Evolutionary conservation across 1,140 invertebrate species (phyloP), one percentile per base, ranked within the genome.

Genomic region (Pteromalus puparum): DNA sequence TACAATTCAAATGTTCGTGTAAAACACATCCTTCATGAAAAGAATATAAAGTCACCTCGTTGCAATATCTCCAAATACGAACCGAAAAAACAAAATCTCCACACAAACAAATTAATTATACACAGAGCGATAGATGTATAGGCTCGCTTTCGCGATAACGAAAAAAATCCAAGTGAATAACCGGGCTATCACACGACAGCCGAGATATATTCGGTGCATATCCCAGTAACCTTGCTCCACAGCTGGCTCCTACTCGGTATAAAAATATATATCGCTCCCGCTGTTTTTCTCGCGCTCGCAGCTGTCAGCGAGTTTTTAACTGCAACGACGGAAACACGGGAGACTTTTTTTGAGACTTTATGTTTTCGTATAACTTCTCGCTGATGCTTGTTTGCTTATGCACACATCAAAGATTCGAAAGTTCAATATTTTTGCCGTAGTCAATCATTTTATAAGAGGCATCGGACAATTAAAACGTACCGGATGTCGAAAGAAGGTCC

Each of bases 171-270:
- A 79, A 83, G 15, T 28, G 65, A 76, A 79, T 85, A 83, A 86
- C 79, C 81, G 67, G 61, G 83, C 28, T 75, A 48, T 82, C 70
- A 72, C 65, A 34, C 34, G 5, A 34, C 38, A 0, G 30, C 74
- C 76, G 80, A 85, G 75, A 42, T 42, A 83, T 85, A 83, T 83
- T 85, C 82, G 48, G 87, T 85, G 82, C 81, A 87, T 88, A 61
- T 30, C 86, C 81, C 88, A 87, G 84, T 90, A 88, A 90, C 88
- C 90, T 90, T 90, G 87, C 83, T 85, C 72, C 75, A 48, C 76
- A 61, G 85, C 68, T 77, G 74, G 6, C 38, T 42, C 38, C 9
- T 68, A 13, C 80, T 83, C 38, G 65, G 72, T 79, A 77, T 83
- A 75, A 75, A 82, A 81, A 73, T 24, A 78, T 78, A 72, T 80